phyloP scores from a whole-genome alignment of 2,797 vertebrate genomes.

The Mareca strepera region DNA sequence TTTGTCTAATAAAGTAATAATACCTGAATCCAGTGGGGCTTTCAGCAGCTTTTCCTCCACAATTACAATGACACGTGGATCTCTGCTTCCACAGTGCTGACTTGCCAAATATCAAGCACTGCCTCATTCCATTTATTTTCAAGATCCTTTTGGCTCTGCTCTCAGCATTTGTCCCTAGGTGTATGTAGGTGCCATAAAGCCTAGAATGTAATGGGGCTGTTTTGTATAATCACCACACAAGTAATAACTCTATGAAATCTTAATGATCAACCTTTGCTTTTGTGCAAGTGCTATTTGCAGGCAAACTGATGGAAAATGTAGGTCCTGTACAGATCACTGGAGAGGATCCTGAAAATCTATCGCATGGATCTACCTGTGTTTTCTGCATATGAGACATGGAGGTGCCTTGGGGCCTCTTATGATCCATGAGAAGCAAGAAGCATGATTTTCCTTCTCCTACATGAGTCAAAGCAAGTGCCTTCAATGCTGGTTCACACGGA shows the following conservation, averaged over 20 bases:
- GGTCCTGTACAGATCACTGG: neutral
- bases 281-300: neutral
- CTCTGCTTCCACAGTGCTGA: neutral
- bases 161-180: neutral
- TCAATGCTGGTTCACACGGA: neutral
- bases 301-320: neutral
- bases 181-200: neutral
- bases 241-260: neutral
- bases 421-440: neutral
- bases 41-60: neutral
- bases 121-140: neutral
- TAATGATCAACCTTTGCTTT: neutral
- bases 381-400: neutral
- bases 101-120: neutral
- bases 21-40: neutral
- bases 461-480: neutral
- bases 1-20: neutral
- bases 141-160: neutral
- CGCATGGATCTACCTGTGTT: neutral
- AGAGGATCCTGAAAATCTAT: neutral
- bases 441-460: neutral
- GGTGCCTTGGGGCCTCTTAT: neutral
- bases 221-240: neutral
- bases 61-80: neutral
- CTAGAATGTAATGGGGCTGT: neutral